Evolutionary conservation across 2,888 invertebrate species (phyloP).

Genomic region (Phytoseiulus persimilis): DNA sequence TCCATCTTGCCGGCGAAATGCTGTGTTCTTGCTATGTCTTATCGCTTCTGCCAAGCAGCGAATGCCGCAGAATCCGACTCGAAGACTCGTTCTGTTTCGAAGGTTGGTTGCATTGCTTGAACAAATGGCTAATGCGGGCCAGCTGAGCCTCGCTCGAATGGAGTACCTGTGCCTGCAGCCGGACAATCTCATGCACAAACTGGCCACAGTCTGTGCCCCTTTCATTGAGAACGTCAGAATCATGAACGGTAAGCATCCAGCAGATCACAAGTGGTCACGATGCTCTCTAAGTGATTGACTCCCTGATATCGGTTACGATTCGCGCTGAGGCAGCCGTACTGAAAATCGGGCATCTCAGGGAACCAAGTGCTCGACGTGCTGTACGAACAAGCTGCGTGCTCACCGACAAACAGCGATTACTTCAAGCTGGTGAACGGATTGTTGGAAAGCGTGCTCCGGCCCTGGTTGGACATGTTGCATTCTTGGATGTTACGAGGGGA

Average conservation of each 20-base stretch:
- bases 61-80: no score
- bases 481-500: conserved; percentile 33
- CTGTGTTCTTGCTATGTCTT: no score
- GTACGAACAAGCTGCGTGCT: conserved; percentile 28
- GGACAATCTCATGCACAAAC: conserved; percentile 17
- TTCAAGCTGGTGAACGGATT: neutral
- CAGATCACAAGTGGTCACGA: neutral
- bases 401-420: neutral
- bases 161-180: conserved; percentile 26
- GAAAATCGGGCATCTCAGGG: neutral
- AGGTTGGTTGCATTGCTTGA: conserved; percentile 30
- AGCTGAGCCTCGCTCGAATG: conserved; percentile 24
- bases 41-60: neutral
- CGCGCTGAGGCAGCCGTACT: no score
- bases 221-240: conserved; percentile 6
- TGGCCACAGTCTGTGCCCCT: neutral
- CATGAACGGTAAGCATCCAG: conserved; percentile 1
- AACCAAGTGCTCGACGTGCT: conserved; percentile 17
- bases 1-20: neutral
- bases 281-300: neutral
- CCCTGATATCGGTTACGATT: no score
- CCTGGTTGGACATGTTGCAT: conserved; percentile 16
- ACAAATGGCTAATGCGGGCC: neutral
- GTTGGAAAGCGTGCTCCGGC: neutral
- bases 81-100: neutral